A percentile compares a stretch with the other conserved stretches of the same genome.
Evolutionary conservation across 2,797 vertebrate genomes (phyloP).

Genomic region (Anomalospiza imberbis): DNA sequence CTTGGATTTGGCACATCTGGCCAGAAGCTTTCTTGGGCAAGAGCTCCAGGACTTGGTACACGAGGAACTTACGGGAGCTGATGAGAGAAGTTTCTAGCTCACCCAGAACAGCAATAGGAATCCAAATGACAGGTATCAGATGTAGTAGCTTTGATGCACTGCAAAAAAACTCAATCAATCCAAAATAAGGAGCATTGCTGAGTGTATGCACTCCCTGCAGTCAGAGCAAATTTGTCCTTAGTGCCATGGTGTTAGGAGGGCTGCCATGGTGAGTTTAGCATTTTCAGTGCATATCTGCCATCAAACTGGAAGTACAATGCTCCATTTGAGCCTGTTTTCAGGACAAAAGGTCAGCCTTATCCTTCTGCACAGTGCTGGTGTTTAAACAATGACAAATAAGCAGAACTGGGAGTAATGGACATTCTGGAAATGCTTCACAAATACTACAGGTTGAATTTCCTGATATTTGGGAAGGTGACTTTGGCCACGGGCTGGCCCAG

Average conservation of each 20-base stretch:
- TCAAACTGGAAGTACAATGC: not conserved
- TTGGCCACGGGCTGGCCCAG: not conserved
- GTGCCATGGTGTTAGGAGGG: not conserved
- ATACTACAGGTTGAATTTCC: not conserved
- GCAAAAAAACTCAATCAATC: rapidly evolving
- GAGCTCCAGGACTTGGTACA: not conserved
- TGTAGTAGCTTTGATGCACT: not conserved
- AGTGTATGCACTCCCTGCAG: not conserved
- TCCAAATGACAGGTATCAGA: not conserved
- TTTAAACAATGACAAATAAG: not conserved
- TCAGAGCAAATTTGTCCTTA: not conserved
- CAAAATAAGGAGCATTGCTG: not conserved
- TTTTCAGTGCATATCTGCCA: not conserved
- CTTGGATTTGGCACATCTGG: not conserved
- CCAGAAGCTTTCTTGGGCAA: not conserved
- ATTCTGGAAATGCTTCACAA: not conserved
- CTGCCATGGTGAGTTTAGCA: not conserved
- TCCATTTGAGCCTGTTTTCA: not conserved
- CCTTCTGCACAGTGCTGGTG: not conserved
- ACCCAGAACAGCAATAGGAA: not conserved
- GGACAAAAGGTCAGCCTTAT: not conserved
- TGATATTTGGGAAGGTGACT: not conserved
- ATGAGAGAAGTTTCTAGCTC: not conserved
- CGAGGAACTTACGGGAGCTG: rapidly evolving
- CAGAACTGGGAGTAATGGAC: not conserved